A percentile compares a stretch with the other conserved stretches of the same genome.
phyloP scores from a whole-genome alignment of 2,797 vertebrate genomes.

The Nannoperca obscura region DNA sequence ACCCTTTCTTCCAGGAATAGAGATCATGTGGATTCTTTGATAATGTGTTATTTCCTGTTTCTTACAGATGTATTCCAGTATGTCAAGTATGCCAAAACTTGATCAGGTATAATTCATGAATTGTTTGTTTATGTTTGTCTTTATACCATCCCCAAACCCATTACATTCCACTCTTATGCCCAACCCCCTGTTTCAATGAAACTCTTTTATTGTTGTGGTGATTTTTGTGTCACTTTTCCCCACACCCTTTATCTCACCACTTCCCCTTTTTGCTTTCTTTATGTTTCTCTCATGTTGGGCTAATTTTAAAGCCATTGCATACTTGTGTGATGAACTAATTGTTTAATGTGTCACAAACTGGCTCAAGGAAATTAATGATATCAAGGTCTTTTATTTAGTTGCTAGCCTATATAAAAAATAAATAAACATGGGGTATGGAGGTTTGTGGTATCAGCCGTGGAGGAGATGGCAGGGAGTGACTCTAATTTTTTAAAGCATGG shows the following conservation, averaged over 20 bases:
- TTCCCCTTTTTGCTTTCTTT: neutral
- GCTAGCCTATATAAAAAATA: neutral
- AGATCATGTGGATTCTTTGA: conserved; percentile 39
- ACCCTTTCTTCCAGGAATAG: conserved; percentile 62
- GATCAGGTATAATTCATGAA: conserved; percentile 88
- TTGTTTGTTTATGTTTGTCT: conserved; percentile 1
- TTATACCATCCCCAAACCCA: neutral
- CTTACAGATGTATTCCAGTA: conserved; percentile 89
- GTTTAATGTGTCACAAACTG: neutral
- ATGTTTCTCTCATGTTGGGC: neutral
- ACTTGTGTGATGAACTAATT: neutral
- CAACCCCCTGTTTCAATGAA: neutral
- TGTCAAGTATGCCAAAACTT: conserved; percentile 96
- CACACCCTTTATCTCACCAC: neutral
- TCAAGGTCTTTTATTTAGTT: neutral
- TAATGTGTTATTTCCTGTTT: conserved; percentile 69
- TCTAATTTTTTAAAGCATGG: too few relatives aligned
- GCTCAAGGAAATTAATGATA: neutral
- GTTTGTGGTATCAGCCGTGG: neutral
- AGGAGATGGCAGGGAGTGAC: neutral
- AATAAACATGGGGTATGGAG: neutral
- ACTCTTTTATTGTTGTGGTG: neutral
- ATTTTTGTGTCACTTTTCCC: neutral
- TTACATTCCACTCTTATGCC: neutral
- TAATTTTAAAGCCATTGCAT: neutral